Evolutionary conservation across 1,140 invertebrate genomes (phyloP), one percentile per base, ranked within the genome.

Genomic region (Hycleus phaleratus): DNA sequence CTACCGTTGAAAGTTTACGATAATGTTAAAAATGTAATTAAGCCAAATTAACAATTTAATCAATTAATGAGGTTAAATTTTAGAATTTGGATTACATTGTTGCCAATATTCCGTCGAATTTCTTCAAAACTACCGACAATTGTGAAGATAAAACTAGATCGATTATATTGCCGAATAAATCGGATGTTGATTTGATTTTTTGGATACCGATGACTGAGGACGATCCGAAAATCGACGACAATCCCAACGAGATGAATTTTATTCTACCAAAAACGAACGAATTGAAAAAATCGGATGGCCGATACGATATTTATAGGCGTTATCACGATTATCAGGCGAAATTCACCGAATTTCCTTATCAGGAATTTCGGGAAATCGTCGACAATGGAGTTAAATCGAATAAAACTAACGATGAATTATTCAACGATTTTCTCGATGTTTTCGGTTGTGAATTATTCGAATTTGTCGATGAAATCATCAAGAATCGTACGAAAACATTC

Each of bases 351-450:
- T 67, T 65, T 46, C 54, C 47, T 12, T 67, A 61, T 39, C 38
- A 61, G 2, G 59, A 65, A 52, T 67, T 67, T 39, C 63, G 59
- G 45, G 43, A 55, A 9, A 65, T 67, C 12, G 49, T 67, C 7
- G 11, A 58, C 9, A 62, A 52, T 10, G 58, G 61, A 8, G 26
- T 68, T 12, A 59, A 46, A 12, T 83, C 87, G 1, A 77, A 79
- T 44, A 79, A 79, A 65, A 79, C 77, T 40, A 81, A 85, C 68
- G 84, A 89, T 66, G 87, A 89, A 68, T 72, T 93, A 55, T 88
- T 95, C 70, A 90, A 87, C 76, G 90, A 93, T 73, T 73, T 97
- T 5, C 88, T 95, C 75, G 93, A 96, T 63, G 73, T 95, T 12
- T 77, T 90, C 52, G 91, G 94, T 4, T 93, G 87, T 75, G 90